Percentiles rank a stretch among this genome's conserved stretches.
phyloP scores from a whole-genome alignment of 1,140 invertebrate species.

The Heterodera carotae region DNA sequence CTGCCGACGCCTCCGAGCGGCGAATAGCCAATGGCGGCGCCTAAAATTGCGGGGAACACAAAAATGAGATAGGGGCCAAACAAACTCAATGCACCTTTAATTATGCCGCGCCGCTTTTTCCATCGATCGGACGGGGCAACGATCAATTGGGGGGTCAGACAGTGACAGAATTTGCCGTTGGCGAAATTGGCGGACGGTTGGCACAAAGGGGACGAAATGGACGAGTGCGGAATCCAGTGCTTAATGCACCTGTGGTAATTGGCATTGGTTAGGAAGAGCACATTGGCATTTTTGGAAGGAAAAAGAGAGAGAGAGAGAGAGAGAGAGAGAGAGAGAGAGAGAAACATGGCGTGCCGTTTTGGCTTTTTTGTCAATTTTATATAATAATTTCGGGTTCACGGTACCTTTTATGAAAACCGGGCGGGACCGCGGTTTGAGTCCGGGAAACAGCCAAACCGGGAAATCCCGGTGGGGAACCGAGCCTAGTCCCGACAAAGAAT shows the following conservation, averaged over 20 bases:
- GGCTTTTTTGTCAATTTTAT: not conserved
- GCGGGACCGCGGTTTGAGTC: no score
- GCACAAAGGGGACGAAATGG: not conserved
- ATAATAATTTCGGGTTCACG: no score
- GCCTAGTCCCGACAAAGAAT: no score
- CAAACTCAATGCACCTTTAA: not conserved
- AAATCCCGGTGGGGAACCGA: no score
- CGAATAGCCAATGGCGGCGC: not conserved
- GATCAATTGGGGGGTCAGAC: not conserved
- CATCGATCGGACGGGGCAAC: not conserved
- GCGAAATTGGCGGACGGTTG: not conserved
- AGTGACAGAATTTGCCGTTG: not conserved
- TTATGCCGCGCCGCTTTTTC: not conserved
- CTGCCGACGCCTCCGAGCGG: not conserved
- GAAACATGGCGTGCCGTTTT: not conserved
- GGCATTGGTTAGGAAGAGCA: no score
- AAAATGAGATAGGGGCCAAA: not conserved
- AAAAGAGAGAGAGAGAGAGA: no score
- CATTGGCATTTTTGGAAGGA: no score
- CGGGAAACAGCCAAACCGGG: no score
- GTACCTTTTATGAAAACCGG: no score
- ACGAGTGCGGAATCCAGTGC: conserved; percentile 34
- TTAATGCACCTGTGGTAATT: conserved; percentile 25
- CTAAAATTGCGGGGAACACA: not conserved
- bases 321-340: no score